Evolutionary conservation across 2,888 invertebrate genomes (phyloP).

Genomic region (Perizoma affinitatum): DNA sequence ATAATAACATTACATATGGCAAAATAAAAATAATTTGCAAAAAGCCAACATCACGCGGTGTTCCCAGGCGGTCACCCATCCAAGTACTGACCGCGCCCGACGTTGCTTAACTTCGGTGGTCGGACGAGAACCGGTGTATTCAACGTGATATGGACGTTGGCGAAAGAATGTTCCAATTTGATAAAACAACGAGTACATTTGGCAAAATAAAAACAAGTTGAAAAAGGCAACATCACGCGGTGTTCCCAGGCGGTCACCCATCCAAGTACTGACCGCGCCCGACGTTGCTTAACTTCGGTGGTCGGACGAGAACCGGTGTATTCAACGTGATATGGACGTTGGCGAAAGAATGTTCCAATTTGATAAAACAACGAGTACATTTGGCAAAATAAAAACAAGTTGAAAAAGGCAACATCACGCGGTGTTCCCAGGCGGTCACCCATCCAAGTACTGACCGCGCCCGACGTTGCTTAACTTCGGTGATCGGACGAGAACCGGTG

Average conservation of each 20-base stretch:
- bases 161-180: background rate
- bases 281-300: slow-evolving; percentile 78
- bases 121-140: slow-evolving; percentile 68
- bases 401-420: slow-evolving; percentile 62
- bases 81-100: slow-evolving; percentile 74
- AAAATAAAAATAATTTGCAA: too few species aligned
- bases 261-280: slow-evolving; percentile 71
- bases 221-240: slow-evolving; percentile 62
- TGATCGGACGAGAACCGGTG: slow-evolving; percentile 75
- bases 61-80: slow-evolving; percentile 68
- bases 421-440: slow-evolving; percentile 70
- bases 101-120: slow-evolving; percentile 78
- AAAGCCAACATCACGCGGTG: slow-evolving; percentile 62
- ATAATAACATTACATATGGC: too few species aligned
- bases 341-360: slow-evolving; percentile 27
- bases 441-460: slow-evolving; percentile 67
- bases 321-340: slow-evolving; percentile 34
- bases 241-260: slow-evolving; percentile 69
- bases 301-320: slow-evolving; percentile 71
- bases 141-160: slow-evolving; percentile 38
- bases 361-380: too few species aligned
- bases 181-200: too few species aligned
- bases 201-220: too few species aligned
- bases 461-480: slow-evolving; percentile 77
- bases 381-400: too few species aligned